Evolutionary conservation across 2,797 vertebrate genomes (phyloP).

Genomic region (Catharus ustulatus): DNA sequence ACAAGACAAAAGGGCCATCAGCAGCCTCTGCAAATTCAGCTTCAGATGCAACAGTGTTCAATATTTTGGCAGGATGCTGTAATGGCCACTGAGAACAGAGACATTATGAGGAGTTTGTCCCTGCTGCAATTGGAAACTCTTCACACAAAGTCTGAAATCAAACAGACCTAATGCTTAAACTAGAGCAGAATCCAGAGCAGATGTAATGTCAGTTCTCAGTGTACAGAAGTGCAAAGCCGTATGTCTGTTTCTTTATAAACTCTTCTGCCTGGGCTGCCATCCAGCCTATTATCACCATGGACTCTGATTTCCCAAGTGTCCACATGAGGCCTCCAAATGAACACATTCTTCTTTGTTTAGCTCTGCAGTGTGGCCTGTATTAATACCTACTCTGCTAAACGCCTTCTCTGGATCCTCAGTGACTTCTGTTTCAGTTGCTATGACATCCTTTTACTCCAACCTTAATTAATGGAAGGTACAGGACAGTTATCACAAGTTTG

Average conservation of each 20-base stretch:
- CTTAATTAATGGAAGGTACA: neutral
- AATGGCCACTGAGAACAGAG: neutral
- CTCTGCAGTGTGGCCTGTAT: neutral
- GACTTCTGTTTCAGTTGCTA: neutral
- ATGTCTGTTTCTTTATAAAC: neutral
- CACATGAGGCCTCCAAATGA: neutral
- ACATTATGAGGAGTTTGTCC: neutral
- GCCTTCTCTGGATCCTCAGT: neutral
- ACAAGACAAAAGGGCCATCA: neutral
- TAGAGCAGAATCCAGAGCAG: neutral
- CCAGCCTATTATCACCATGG: neutral
- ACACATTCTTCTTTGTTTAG: neutral
- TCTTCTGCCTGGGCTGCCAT: neutral
- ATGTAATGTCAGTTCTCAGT: neutral
- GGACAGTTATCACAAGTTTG: neutral
- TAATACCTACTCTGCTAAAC: neutral
- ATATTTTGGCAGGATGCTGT: neutral
- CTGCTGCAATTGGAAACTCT: neutral
- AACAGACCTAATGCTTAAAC: neutral
- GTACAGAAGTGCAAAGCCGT: neutral
- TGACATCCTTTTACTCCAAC: neutral
- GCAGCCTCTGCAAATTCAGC: neutral
- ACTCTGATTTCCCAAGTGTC: neutral
- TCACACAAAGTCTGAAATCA: neutral
- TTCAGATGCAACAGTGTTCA: neutral